These are phyloP conservation scores for Zaprionus taronus DNA, from an alignment of 1,140 invertebrate species.

Conservation along the genomic window DNA sequence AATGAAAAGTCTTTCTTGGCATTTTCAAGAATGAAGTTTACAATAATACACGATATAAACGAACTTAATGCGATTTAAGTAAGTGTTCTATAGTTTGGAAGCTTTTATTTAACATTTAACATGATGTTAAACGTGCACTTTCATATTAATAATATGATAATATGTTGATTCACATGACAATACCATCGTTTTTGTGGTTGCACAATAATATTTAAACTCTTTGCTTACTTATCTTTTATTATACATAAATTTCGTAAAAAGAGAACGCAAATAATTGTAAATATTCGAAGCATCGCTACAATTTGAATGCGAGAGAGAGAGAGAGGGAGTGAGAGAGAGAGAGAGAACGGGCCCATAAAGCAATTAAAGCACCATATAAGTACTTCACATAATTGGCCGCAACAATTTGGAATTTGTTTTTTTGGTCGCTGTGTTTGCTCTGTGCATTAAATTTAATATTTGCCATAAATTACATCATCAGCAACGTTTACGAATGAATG, in stretches of 20 bases:
- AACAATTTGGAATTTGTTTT: slow-evolving; percentile 53
- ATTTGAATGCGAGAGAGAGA: slow-evolving; percentile 40
- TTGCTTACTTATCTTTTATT: not conserved
- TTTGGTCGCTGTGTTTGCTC: slow-evolving; percentile 31
- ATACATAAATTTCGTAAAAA: not conserved
- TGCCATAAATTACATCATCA: slow-evolving; percentile 79
- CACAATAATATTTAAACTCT: not conserved
- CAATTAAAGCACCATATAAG: slow-evolving; percentile 76
- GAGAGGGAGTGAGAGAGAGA: too few relatives aligned
- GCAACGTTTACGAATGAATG: slow-evolving; percentile 41
- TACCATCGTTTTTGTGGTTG: not conserved
- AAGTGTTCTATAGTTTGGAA: too few relatives aligned
- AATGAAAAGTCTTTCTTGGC: not conserved
- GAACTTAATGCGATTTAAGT: too few relatives aligned
- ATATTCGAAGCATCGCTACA: slow-evolving; percentile 19
- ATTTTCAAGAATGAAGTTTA: not conserved
- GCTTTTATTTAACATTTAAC: too few relatives aligned
- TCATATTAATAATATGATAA: too few relatives aligned
- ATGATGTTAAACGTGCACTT: not conserved
- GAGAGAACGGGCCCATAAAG: slow-evolving; percentile 38
- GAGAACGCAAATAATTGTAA: slow-evolving; percentile 14
- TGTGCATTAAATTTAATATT: slow-evolving; percentile 73
- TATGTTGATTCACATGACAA: not conserved
- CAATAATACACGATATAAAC: too few relatives aligned
- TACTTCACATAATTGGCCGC: slow-evolving; percentile 72